Evolutionary conservation across 1,140 invertebrate species (phyloP).

Genomic region (Zaprionus ornatus): DNA sequence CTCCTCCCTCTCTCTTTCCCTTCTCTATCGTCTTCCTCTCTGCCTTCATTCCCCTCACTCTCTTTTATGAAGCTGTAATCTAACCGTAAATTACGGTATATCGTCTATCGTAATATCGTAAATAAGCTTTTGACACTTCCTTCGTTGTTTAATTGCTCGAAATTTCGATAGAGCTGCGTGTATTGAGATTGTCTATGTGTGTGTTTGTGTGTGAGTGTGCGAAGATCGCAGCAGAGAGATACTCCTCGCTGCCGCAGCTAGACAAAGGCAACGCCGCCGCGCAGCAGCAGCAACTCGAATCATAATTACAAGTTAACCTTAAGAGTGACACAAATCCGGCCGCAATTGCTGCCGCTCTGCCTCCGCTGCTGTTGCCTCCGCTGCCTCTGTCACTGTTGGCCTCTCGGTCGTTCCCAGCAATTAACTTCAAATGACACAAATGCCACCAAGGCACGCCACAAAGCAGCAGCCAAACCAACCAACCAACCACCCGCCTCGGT

Average conservation of each 20-base stretch:
- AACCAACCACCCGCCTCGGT: conserved; percentile 21
- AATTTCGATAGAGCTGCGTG: conserved; percentile 10
- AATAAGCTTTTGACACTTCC: conserved; percentile 38
- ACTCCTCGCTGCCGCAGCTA: conserved; percentile 27
- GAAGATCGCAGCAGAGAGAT: conserved; percentile 25
- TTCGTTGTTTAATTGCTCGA: conserved; percentile 28
- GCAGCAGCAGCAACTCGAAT: conserved; percentile 42
- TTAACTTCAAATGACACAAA: conserved; percentile 82
- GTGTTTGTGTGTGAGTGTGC: background rate
- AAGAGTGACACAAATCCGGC: conserved; percentile 80
- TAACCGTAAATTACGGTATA: conserved; percentile 19
- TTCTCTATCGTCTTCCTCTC: conserved; percentile 20
- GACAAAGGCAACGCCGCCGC: conserved; percentile 47
- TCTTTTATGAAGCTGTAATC: conserved; percentile 26
- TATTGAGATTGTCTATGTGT: background rate
- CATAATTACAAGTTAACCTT: conserved; percentile 82
- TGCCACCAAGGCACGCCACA: conserved; percentile 77
- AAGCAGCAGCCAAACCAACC: conserved; percentile 9
- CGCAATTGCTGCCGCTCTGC: conserved; percentile 43
- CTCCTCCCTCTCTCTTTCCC: background rate
- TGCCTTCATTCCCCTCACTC: conserved; percentile 5
- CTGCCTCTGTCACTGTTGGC: conserved; percentile 17
- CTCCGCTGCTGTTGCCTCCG: conserved; percentile 1
- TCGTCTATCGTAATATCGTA: conserved; percentile 16
- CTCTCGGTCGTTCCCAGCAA: conserved; percentile 76